Conservation (phyloP, 2,888 invertebrate genomes). For the Dasysyrphus tricinctus region DNA sequence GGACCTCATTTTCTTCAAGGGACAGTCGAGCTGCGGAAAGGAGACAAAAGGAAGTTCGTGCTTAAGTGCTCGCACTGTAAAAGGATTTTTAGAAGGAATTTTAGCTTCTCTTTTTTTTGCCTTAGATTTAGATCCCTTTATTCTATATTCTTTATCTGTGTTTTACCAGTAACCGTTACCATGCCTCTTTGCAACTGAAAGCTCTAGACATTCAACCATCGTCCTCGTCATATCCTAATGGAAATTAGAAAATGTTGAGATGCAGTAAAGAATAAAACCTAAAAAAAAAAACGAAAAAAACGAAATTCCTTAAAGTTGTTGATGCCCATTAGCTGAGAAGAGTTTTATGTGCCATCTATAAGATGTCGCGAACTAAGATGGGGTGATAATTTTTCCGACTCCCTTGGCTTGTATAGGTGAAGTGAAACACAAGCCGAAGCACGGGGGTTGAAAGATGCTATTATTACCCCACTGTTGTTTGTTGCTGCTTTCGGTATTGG, state of each 20-base stretch:
- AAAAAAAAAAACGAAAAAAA: constrained; percentile 13
- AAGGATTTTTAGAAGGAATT: constrained; percentile 71
- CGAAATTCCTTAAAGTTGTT: constrained; percentile 68
- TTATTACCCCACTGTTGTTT: constrained; percentile 53
- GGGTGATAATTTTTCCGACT: constrained; percentile 59
- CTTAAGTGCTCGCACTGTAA: constrained; percentile 73
- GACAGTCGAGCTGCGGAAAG: constrained; percentile 57
- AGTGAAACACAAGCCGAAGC: constrained; percentile 56
- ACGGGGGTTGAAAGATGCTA: constrained; percentile 48
- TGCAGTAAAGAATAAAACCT: constrained; percentile 50
- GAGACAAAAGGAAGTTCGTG: constrained; percentile 70
- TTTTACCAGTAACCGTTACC: constrained; percentile 38
- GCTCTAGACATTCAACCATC: constrained; percentile 41
- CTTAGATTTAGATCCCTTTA: constrained; percentile 27
- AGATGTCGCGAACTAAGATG: constrained; percentile 71
- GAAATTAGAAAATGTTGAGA: constrained; percentile 73
- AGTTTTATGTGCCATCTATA: constrained; percentile 66
- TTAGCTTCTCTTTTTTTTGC: constrained; percentile 16
- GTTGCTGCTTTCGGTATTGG: constrained; percentile 64
- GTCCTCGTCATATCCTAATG: constrained; percentile 62
- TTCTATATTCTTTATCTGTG: constrained; percentile 65
- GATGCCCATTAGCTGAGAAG: constrained; percentile 75
- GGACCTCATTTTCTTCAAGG: constrained; percentile 69
- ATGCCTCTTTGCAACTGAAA: constrained; percentile 21
- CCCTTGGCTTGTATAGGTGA: constrained; percentile 54